Percentiles rank a stretch among this genome's conserved stretches.
phyloP scores from a whole-genome alignment of 2,113 vertebrate genomes.

The Sminthopsis crassicaudata region DNA sequence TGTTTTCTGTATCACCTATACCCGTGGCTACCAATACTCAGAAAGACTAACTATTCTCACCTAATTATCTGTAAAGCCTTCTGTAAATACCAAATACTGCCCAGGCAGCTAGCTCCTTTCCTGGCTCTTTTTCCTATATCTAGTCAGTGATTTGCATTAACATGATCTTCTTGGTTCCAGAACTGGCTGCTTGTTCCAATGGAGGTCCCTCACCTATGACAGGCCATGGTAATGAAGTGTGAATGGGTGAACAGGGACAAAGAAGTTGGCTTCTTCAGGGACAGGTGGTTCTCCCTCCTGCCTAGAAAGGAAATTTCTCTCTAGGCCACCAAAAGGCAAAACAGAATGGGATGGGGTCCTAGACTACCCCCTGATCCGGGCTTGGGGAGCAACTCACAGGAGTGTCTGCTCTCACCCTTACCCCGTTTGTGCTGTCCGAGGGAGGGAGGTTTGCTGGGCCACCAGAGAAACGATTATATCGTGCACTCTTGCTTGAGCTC shows the following conservation, averaged over 20 bases:
- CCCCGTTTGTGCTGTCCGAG: slow-evolving; percentile 85
- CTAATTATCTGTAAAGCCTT: background rate
- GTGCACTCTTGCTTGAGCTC: slow-evolving; percentile 87
- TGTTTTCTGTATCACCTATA: background rate
- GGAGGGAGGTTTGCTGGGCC: slow-evolving; percentile 81
- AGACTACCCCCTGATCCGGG: background rate
- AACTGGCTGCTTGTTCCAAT: background rate
- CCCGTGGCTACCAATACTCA: background rate
- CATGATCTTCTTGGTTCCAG: background rate
- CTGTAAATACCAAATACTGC: background rate
- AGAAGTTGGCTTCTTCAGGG: background rate
- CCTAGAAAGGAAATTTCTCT: background rate
- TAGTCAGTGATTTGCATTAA: background rate
- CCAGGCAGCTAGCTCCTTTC: background rate
- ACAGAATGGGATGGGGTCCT: background rate
- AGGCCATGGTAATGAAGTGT: background rate
- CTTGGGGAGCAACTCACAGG: background rate
- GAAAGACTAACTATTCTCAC: background rate
- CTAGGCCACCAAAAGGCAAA: background rate
- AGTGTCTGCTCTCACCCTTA: slow-evolving; percentile 80
- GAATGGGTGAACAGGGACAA: background rate
- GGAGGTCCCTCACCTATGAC: background rate
- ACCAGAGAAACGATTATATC: slow-evolving; percentile 86
- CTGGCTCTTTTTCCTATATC: background rate
- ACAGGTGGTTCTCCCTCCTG: background rate